phyloP scores from a whole-genome alignment of 1,140 invertebrate genomes.

The Lordiphosa clarofinis region DNA sequence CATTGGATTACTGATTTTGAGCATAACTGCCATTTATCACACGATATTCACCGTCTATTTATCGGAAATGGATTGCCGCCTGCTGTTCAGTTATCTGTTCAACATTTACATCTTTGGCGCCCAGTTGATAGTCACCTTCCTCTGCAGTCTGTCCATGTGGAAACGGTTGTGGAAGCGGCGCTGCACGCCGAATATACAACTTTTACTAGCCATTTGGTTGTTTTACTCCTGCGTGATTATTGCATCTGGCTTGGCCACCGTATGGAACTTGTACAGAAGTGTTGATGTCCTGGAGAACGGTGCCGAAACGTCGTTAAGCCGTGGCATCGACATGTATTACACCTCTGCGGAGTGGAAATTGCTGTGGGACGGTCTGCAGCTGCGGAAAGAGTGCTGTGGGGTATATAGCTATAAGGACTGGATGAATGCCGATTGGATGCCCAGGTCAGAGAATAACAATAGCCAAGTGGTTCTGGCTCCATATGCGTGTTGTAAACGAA shows the following conservation, averaged over 20 bases:
- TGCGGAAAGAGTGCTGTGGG: constrained; percentile 67
- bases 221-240: constrained; percentile 65
- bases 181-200: constrained; percentile 57
- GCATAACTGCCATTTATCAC: constrained; percentile 58
- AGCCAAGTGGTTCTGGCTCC: constrained; percentile 42
- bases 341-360: constrained; percentile 71
- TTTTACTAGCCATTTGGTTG: constrained; percentile 58
- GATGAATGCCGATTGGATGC: constrained; percentile 73
- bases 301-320: constrained; percentile 46
- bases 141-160: constrained; percentile 62
- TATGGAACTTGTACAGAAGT: constrained; percentile 48
- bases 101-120: constrained; percentile 54
- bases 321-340: constrained; percentile 74
- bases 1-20: constrained; percentile 51
- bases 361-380: constrained; percentile 66
- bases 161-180: constrained; percentile 55
- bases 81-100: constrained; percentile 48
- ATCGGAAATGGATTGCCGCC: constrained; percentile 34
- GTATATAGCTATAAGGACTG: constrained; percentile 68
- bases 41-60: constrained; percentile 44
- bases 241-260: constrained; percentile 46
- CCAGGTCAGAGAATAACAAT: constrained; percentile 9
- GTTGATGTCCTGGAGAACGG: constrained; percentile 38
- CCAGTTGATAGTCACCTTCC: constrained; percentile 52
- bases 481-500: constrained; percentile 58